Evolutionary conservation across 2,113 vertebrate genomes (phyloP).

Genomic region (Embiotoca jacksoni): DNA sequence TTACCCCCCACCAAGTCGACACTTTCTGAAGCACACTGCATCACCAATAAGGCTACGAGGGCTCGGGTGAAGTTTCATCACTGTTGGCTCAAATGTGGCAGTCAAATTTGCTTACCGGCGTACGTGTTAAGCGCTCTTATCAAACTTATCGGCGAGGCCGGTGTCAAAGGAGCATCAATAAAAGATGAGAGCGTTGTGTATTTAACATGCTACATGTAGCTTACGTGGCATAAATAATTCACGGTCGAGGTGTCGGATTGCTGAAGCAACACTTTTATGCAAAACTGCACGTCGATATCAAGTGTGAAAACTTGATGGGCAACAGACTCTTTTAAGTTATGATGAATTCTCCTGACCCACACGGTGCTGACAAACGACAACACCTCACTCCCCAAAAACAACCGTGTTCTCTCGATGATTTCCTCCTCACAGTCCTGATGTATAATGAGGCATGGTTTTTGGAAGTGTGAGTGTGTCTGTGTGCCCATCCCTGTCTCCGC

Average conservation of each 20-base stretch:
- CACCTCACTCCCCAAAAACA: conserved; percentile 39
- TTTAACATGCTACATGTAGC: conserved; percentile 76
- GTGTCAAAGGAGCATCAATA: conserved; percentile 66
- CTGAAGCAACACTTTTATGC: conserved; percentile 65
- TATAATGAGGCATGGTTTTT: conserved; percentile 48
- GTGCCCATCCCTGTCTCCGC: conserved; percentile 6
- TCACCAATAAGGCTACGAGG: neutral
- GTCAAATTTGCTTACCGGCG: conserved; percentile 26
- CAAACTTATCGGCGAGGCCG: conserved; percentile 33
- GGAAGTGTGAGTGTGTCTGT: neutral
- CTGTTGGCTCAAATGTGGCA: conserved; percentile 43
- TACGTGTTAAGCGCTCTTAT: conserved; percentile 38
- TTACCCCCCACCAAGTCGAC: neutral
- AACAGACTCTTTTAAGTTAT: conserved; percentile 35
- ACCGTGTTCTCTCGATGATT: neutral
- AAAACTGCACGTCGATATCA: conserved; percentile 1
- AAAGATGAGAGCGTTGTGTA: conserved; percentile 64
- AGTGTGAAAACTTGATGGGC: conserved; percentile 27
- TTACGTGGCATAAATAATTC: conserved; percentile 76
- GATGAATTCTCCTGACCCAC: conserved; percentile 39
- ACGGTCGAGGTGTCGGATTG: conserved; percentile 49
- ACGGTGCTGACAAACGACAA: neutral
- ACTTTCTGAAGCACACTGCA: neutral
- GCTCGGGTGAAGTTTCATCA: conserved; percentile 38
- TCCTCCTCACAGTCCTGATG: neutral